These are phyloP conservation scores for Calosoma granatense DNA, from an alignment of 1,140 invertebrate genomes.

Conservation along the genomic window DNA sequence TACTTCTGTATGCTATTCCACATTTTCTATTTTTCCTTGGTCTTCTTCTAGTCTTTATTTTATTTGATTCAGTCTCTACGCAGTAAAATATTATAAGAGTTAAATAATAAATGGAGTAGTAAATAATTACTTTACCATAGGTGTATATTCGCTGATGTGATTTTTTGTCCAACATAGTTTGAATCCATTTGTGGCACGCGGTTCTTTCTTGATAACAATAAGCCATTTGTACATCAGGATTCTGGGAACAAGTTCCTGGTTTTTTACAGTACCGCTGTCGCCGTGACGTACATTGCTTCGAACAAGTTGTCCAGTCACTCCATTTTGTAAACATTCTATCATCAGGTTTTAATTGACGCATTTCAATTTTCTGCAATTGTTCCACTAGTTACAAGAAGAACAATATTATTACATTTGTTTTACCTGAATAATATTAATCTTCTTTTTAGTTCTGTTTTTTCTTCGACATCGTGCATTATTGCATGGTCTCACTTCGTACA, in stretches of 20 bases:
- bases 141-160: background rate
- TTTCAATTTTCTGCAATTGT: conserved; percentile 24
- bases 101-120: background rate
- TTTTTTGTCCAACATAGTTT: conserved; percentile 28
- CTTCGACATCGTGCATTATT: conserved; percentile 24
- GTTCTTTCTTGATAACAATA: conserved; percentile 75
- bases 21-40: conserved; percentile 12
- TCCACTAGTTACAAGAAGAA: background rate
- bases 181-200: conserved; percentile 65
- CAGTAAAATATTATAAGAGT: background rate
- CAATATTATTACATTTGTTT: background rate
- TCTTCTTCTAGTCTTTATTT: conserved; percentile 21
- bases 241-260: conserved; percentile 57
- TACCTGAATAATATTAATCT: conserved; percentile 24
- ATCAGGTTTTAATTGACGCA: conserved; percentile 20
- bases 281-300: conserved; percentile 34
- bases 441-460: conserved; percentile 20
- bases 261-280: conserved; percentile 58
- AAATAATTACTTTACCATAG: background rate
- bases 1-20: conserved; percentile 21
- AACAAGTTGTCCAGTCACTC: conserved; percentile 38
- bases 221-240: conserved; percentile 64
- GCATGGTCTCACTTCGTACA: conserved; percentile 27
- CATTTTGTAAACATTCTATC: conserved; percentile 31
- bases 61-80: conserved; percentile 17